phyloP scores from a whole-genome alignment of 2,113 vertebrate genomes.

The Forbesichthys papilliferus region DNA sequence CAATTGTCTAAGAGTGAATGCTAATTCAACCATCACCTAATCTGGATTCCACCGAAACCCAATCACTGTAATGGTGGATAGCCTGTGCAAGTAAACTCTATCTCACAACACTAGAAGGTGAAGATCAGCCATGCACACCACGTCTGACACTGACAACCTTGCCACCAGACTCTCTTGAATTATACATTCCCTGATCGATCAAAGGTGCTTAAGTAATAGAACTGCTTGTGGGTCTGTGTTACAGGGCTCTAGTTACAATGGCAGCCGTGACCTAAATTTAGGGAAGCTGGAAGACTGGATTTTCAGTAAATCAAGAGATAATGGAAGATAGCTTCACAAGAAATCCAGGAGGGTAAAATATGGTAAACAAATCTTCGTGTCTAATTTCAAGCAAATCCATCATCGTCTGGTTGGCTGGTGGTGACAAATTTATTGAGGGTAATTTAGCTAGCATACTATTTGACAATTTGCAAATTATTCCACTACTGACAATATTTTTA shows the following conservation, averaged over 20 bases:
- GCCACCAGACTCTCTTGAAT: slow-evolving; percentile 74
- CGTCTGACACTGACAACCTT: slow-evolving; percentile 71
- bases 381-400: slow-evolving; percentile 10
- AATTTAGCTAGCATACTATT: slow-evolving; percentile 19
- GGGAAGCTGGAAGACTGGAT: slow-evolving; percentile 50
- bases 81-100: slow-evolving; percentile 53
- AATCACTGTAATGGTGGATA: slow-evolving; percentile 46
- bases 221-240: slow-evolving; percentile 55
- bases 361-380: slow-evolving; percentile 21
- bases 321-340: slow-evolving; percentile 37
- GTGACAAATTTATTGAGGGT: slow-evolving; percentile 22
- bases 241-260: slow-evolving; percentile 54
- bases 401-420: slow-evolving; percentile 15
- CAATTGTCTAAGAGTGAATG: slow-evolving; percentile 39
- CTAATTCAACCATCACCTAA: slow-evolving; percentile 48
- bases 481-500: slow-evolving; percentile 19
- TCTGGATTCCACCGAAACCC: slow-evolving; percentile 14
- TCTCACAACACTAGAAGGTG: slow-evolving; percentile 33
- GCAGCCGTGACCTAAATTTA: slow-evolving; percentile 69
- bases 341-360: slow-evolving; percentile 18
- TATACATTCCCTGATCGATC: slow-evolving; percentile 73
- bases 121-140: slow-evolving; percentile 60
- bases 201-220: slow-evolving; percentile 73
- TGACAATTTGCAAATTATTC: slow-evolving; percentile 10
- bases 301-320: slow-evolving; percentile 54